Conservation (phyloP, 1,140 invertebrate genomes). For the Drosophila nigromelanica region DNA sequence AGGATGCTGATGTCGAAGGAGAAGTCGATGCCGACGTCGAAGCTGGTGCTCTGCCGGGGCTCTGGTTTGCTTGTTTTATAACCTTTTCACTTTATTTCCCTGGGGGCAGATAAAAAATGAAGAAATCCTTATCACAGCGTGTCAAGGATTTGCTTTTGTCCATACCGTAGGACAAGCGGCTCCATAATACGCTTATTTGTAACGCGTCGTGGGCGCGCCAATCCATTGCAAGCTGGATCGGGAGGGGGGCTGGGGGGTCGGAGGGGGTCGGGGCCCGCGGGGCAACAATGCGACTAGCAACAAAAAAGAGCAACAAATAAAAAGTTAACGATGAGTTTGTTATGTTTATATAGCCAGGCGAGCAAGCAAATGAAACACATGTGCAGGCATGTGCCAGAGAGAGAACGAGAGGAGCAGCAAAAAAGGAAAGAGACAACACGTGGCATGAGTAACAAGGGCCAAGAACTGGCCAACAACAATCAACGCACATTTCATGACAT, state of each 20-base stretch:
- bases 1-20: conserved; percentile 1
- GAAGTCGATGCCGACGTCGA: conserved; percentile 11
- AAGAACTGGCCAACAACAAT: conserved; percentile 54
- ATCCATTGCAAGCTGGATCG: conserved; percentile 17
- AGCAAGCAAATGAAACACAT: conserved; percentile 75
- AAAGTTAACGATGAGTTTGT: conserved; percentile 83
- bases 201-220: conserved; percentile 71
- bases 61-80: conserved; percentile 75
- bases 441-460: too few species aligned
- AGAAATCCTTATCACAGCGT: conserved; percentile 83
- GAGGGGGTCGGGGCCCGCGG: conserved; percentile 1
- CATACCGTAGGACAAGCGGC: conserved; percentile 74
- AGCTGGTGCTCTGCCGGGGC: conserved; percentile 25
- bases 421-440: neutral
- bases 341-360: conserved; percentile 79
- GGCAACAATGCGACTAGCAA: conserved; percentile 76
- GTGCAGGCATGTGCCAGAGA: conserved; percentile 14
- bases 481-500: conserved; percentile 79
- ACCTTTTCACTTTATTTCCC: conserved; percentile 83
- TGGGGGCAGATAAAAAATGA: conserved; percentile 83
- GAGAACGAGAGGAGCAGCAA: conserved; percentile 5
- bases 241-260: neutral
- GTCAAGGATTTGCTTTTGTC: conserved; percentile 83
- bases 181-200: conserved; percentile 82
- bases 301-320: conserved; percentile 76